A percentile compares a stretch with the other conserved stretches of the same genome.
Conservation (phyloP, 1,140 invertebrate genomes). For the Drosophila virilis region DNA sequence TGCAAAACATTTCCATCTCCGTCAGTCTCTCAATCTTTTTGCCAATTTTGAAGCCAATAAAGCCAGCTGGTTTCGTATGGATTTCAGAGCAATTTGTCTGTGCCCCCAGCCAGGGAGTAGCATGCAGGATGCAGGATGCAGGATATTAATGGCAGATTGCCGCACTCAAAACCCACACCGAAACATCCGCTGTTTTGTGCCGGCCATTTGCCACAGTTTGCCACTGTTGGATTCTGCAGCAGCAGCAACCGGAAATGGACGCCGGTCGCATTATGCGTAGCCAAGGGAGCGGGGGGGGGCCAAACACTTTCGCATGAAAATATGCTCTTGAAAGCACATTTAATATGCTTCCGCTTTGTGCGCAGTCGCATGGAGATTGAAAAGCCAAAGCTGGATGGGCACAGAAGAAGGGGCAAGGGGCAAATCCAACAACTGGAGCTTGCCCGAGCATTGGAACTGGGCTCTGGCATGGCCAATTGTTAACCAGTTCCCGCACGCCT, state of each 20-base stretch:
- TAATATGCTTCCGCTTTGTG: constrained; percentile 52
- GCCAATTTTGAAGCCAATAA: background rate
- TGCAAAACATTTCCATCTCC: too few relatives aligned
- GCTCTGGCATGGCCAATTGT: background rate
- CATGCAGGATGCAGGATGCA: constrained; percentile 26
- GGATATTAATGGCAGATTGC: constrained; percentile 67
- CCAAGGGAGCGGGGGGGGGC: background rate
- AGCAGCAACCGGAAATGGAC: constrained; percentile 38
- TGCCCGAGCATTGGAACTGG: background rate
- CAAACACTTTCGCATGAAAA: constrained; percentile 45
- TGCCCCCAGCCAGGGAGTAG: constrained; percentile 20
- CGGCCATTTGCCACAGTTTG: constrained; percentile 28
- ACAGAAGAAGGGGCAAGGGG: background rate
- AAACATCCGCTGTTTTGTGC: constrained; percentile 18
- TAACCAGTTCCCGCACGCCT: background rate
- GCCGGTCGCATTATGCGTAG: constrained; percentile 37
- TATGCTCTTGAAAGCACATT: constrained; percentile 50
- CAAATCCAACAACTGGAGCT: background rate
- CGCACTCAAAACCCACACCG: constrained; percentile 30
- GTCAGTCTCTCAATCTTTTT: too few relatives aligned
- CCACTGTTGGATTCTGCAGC: background rate
- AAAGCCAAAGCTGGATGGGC: background rate
- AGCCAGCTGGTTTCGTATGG: background rate
- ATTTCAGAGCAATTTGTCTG: background rate
- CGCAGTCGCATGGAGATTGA: constrained; percentile 47